These are phyloP conservation scores for Oedothorax gibbosus DNA, from an alignment of 1,140 invertebrate genomes.

Conservation along the genomic window DNA sequence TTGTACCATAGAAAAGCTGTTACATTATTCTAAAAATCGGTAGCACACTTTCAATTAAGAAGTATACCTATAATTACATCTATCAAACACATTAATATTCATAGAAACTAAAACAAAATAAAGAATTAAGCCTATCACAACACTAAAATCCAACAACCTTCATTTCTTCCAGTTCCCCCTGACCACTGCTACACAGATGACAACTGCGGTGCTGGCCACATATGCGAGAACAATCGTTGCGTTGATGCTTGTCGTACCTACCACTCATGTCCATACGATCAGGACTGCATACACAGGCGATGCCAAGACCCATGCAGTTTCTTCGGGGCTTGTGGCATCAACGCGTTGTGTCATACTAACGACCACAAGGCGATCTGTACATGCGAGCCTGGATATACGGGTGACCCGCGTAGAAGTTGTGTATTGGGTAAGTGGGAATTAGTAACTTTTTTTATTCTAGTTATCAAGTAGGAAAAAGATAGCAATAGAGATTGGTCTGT, in stretches of 20 bases:
- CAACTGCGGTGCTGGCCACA: constrained; percentile 77
- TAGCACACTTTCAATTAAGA: background rate
- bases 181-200: constrained; percentile 75
- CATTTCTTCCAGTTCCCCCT: constrained; percentile 59
- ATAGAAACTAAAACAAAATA: no score
- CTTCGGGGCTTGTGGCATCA: constrained; percentile 79
- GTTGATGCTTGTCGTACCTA: constrained; percentile 80
- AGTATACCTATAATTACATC: no score
- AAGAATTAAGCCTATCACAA: no score
- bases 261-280: constrained; percentile 89
- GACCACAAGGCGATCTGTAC: constrained; percentile 82
- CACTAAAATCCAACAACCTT: background rate
- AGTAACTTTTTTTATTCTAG: background rate
- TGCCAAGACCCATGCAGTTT: constrained; percentile 82
- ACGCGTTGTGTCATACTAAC: constrained; percentile 80
- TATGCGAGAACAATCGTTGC: constrained; percentile 64
- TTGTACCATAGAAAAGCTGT: no score
- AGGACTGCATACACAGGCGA: constrained; percentile 86
- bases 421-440: constrained; percentile 38
- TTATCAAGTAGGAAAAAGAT: no score
- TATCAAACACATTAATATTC: no score
- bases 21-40: no score
- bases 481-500: no score
- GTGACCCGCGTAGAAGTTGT: constrained; percentile 65
- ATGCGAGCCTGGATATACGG: constrained; percentile 75